These are phyloP conservation scores for Halcyon badia DNA, from an alignment of 2,797 vertebrate species.

Conservation along the genomic window DNA sequence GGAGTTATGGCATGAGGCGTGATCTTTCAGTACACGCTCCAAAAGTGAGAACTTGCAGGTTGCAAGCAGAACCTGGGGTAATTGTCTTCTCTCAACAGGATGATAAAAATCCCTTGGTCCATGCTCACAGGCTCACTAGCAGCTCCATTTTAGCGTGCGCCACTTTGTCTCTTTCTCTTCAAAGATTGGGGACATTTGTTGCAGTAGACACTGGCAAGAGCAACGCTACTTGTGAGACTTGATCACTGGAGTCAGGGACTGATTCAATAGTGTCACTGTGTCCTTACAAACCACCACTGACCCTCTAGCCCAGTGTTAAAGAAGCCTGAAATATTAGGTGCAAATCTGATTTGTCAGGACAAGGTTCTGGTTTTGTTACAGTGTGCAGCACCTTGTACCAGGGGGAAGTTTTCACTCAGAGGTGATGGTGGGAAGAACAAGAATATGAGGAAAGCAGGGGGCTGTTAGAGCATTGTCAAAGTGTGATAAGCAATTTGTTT, in stretches of 20 bases:
- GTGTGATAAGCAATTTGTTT: conserved; percentile 27
- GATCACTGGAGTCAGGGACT: neutral
- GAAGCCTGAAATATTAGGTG: conserved; percentile 43
- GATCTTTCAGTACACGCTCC: accelerated
- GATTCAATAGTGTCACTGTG: neutral
- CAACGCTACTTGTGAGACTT: neutral
- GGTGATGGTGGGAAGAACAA: neutral
- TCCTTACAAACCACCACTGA: neutral
- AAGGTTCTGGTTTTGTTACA: neutral
- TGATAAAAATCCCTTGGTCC: neutral
- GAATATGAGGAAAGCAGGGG: neutral
- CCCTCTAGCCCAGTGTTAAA: neutral
- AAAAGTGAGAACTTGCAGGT: neutral
- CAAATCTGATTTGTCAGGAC: conserved; percentile 44
- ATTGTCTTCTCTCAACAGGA: neutral
- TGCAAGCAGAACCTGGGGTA: neutral
- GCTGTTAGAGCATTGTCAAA: neutral
- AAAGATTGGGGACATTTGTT: neutral
- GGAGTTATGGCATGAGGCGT: neutral
- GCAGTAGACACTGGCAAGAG: neutral
- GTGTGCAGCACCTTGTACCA: accelerated
- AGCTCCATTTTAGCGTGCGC: neutral
- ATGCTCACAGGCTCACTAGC: neutral
- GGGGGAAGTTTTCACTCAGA: neutral
- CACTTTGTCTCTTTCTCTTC: neutral